A percentile compares a stretch with the other conserved stretches of the same genome.
Evolutionary conservation across 2,797 vertebrate species (phyloP).

Genomic region (Gobionotothen gibberifrons): DNA sequence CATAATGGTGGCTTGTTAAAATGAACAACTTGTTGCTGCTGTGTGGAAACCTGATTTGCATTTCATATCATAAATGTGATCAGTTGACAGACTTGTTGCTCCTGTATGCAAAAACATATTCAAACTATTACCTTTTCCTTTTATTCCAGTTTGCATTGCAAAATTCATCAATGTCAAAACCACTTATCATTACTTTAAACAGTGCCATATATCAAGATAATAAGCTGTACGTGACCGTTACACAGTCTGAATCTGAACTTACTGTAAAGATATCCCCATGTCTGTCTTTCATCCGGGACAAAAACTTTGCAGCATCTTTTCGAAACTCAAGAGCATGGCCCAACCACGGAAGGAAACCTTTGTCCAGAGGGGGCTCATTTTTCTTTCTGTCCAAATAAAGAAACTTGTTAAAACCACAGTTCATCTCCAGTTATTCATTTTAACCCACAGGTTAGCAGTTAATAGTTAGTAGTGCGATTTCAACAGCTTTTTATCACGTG

Average conservation of each 20-base stretch:
- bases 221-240: not conserved
- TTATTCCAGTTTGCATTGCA: not conserved
- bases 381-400: constrained; percentile 71
- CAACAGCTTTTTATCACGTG: not conserved
- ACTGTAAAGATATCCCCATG: constrained; percentile 93
- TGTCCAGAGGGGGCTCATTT: constrained; percentile 90
- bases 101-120: not conserved
- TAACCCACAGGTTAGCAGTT: constrained; percentile 48
- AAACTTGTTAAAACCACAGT: constrained; percentile 6
- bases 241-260: constrained; percentile 48
- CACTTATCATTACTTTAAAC: not conserved
- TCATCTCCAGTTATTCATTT: constrained; percentile 29
- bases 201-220: not conserved
- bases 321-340: constrained; percentile 89
- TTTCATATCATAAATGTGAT: constrained; percentile 4
- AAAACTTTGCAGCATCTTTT: constrained; percentile 87
- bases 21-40: not conserved
- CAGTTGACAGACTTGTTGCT: not conserved
- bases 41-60: not conserved
- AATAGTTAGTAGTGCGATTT: not conserved
- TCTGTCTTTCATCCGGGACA: constrained; percentile 88
- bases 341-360: constrained; percentile 89
- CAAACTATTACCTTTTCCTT: not conserved
- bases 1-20: not conserved
- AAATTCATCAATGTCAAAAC: not conserved